Evolutionary conservation across 2,888 invertebrate species (phyloP).

Genomic region (Agrochola circellaris): DNA sequence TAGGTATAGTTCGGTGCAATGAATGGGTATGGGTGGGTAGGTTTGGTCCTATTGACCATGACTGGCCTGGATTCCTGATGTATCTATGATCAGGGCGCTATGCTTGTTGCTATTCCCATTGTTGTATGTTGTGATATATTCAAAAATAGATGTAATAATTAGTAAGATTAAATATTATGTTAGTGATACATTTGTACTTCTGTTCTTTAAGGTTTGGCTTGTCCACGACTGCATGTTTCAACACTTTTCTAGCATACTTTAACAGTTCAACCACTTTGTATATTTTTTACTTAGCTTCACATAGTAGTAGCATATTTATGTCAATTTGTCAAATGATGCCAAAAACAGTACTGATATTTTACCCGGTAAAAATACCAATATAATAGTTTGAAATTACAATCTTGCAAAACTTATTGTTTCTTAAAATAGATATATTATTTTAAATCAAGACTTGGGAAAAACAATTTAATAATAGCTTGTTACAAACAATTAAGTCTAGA

Average conservation of each 20-base stretch:
- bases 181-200: not conserved
- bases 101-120: not conserved
- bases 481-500: conserved; percentile 35
- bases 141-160: not conserved
- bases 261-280: not conserved
- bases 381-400: not conserved
- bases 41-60: conserved; percentile 8
- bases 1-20: not conserved
- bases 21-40: conserved; percentile 4
- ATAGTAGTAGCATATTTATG: too few relatives aligned
- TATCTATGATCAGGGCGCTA: not conserved
- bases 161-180: not conserved
- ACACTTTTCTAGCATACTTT: not conserved
- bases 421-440: not conserved
- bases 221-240: not conserved
- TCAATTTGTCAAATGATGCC: not conserved
- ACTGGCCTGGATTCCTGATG: conserved; percentile 10
- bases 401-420: conserved; percentile 1
- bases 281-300: not conserved
- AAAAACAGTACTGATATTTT: not conserved
- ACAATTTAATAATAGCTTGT: conserved; percentile 6
- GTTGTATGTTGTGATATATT: not conserved
- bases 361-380: not conserved
- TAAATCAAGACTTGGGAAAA: not conserved
- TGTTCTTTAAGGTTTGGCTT: not conserved